Percentiles rank a stretch among this genome's conserved stretches.
Evolutionary conservation across 1,140 invertebrate species (phyloP).

Genomic region (Leptonema lineaticorne): DNA sequence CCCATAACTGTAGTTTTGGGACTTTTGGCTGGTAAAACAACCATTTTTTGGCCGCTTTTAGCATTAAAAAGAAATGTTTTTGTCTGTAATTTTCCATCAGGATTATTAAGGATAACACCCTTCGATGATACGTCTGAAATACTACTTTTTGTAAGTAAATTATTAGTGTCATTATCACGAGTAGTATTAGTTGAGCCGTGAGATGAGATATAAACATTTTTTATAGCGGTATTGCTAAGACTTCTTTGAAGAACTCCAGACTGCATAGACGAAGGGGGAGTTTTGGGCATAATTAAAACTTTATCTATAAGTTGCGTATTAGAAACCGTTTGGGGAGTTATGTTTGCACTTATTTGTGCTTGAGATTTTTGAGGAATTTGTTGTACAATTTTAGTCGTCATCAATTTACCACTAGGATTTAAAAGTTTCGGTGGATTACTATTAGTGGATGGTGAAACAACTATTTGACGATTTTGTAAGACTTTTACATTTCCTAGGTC

Average conservation of each 20-base stretch:
- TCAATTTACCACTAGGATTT: slow-evolving; percentile 48
- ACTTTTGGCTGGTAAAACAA: slow-evolving; percentile 51
- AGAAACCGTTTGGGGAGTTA: slow-evolving; percentile 15
- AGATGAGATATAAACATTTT: slow-evolving; percentile 49
- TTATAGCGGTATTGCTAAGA: slow-evolving; percentile 44
- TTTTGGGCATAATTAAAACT: slow-evolving; percentile 55
- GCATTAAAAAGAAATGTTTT: slow-evolving; percentile 55
- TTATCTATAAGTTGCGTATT: slow-evolving; percentile 45
- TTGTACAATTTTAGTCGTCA: slow-evolving; percentile 52
- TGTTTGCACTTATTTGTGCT: slow-evolving; percentile 43
- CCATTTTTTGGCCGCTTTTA: slow-evolving; percentile 56
- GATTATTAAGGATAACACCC: slow-evolving; percentile 51
- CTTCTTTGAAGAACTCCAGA: slow-evolving; percentile 43
- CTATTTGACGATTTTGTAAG: slow-evolving; percentile 50
- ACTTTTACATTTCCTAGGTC: slow-evolving; percentile 49
- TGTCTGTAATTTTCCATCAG: slow-evolving; percentile 54
- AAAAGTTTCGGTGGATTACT: slow-evolving; percentile 48
- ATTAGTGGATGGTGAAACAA: slow-evolving; percentile 45
- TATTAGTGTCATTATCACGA: slow-evolving; percentile 40
- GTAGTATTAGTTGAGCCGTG: slow-evolving; percentile 42
- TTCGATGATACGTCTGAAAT: slow-evolving; percentile 44
- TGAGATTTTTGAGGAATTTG: slow-evolving; percentile 44
- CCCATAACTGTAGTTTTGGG: slow-evolving; percentile 48
- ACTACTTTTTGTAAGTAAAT: slow-evolving; percentile 20
- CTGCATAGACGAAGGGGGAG: slow-evolving; percentile 45